Evolutionary conservation across 2,888 invertebrate genomes (phyloP), one percentile per base, ranked within the genome.

Genomic region (Dyspetes luteomarginatus): DNA sequence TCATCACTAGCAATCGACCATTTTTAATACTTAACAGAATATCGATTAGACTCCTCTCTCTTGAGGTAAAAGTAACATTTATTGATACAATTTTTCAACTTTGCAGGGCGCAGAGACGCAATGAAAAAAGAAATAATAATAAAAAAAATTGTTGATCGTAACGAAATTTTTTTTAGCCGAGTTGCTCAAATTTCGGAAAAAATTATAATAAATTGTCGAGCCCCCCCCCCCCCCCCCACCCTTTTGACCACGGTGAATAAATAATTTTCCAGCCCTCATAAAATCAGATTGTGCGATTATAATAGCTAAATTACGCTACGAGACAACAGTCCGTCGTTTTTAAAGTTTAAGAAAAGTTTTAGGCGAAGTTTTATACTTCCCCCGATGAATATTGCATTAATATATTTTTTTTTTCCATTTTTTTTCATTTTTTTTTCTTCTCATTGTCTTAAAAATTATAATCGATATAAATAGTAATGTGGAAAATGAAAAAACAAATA

Each of bases 201-300:
- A 36, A 15, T 15, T 3, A 30, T 19, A 5, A 43, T 17, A 43
- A 43, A 56, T 56, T 41, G 19, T 48, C n/a, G n/a, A n/a, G n/a
- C n/a, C n/a, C n/a, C n/a, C n/a, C n/a, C n/a, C n/a, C 15, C 17
- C 56, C 2, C 28, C 15, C 17, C 56, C 56, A 9, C 56, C n/a
- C 30, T n/a, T 30, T 30, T 36, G 12, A n/a, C 36, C 12, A 2
- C 19, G 43, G 55, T 62, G 41, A 19, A 64, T 69, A 43, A 64
- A 36, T 48, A 55, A 30, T 45, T 1, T n/a, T n/a, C n/a, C n/a
- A n/a, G n/a, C 43, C 55, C 15, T 43, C 26, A 15, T 64, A 71
- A 22, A 64, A 73, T 73, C 55, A 24, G 55, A 73, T 50, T 48
- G 41, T 64, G 55, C 45, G 26, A 69, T 17, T 55, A 45, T 43